These are phyloP conservation scores for Poliocrania exsul DNA, from an alignment of 2,797 vertebrate genomes.

Conservation along the genomic window DNA sequence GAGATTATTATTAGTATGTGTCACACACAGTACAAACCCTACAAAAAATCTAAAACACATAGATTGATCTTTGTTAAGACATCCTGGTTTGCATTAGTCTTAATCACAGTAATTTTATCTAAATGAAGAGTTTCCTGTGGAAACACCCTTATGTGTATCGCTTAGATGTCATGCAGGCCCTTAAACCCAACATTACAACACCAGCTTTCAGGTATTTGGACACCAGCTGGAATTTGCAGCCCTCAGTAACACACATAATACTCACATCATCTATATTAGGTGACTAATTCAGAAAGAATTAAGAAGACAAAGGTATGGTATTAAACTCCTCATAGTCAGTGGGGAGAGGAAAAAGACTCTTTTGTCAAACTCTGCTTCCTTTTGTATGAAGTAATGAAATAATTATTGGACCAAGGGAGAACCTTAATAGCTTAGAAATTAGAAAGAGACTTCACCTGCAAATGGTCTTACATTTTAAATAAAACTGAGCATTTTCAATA, in stretches of 20 bases:
- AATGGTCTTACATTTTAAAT: not conserved
- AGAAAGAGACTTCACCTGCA: not conserved
- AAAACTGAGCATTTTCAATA: not conserved
- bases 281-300: slow-evolving; percentile 30
- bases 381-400: slow-evolving; percentile 22
- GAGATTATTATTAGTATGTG: not conserved
- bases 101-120: not conserved
- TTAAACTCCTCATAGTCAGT: not conserved
- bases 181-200: not conserved
- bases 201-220: not conserved
- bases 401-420: not conserved
- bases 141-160: not conserved
- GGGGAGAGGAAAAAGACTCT: not conserved
- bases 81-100: not conserved
- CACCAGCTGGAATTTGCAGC: not conserved
- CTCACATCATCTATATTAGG: not conserved
- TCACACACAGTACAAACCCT: not conserved
- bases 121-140: not conserved
- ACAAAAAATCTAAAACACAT: not conserved
- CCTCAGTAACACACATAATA: not conserved
- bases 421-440: not conserved
- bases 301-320: not conserved
- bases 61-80: not conserved
- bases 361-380: slow-evolving; percentile 14
- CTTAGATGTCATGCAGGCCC: not conserved